These are phyloP conservation scores for Lepidurus packardi DNA, from an alignment of 1,140 invertebrate species.

Conservation along the genomic window DNA sequence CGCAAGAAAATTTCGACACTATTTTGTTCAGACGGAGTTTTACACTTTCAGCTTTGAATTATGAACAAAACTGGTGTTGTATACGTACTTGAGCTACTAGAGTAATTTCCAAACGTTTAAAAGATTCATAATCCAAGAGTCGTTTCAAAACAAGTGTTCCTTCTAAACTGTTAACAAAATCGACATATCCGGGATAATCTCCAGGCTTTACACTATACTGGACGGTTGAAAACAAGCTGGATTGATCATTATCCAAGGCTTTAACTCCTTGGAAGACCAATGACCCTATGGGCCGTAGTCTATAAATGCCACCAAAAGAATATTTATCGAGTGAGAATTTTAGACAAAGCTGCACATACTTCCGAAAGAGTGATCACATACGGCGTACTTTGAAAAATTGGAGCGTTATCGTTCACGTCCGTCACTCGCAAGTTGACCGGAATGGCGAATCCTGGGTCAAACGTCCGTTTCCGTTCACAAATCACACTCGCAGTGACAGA, in stretches of 20 bases:
- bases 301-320: slow-evolving; percentile 38
- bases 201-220: slow-evolving; percentile 75
- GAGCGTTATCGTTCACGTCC: slow-evolving; percentile 85
- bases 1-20: not conserved
- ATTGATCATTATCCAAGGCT: slow-evolving; percentile 78
- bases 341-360: slow-evolving; percentile 44
- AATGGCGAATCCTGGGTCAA: slow-evolving; percentile 68
- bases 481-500: slow-evolving; percentile 78
- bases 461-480: slow-evolving; percentile 55
- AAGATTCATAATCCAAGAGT: slow-evolving; percentile 74
- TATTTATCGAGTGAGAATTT: slow-evolving; percentile 1
- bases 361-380: slow-evolving; percentile 78
- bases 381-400: slow-evolving; percentile 71
- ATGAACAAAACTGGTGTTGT: not conserved
- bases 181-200: slow-evolving; percentile 68
- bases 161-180: slow-evolving; percentile 77
- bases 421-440: slow-evolving; percentile 85
- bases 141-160: slow-evolving; percentile 72
- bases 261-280: slow-evolving; percentile 68
- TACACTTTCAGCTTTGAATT: too few relatives aligned
- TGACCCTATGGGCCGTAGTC: slow-evolving; percentile 73
- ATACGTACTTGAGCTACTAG: slow-evolving; percentile 55
- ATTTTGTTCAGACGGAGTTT: too few relatives aligned
- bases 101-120: slow-evolving; percentile 70
- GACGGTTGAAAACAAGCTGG: slow-evolving; percentile 79